Evolutionary conservation across 2,113 vertebrate species (phyloP).

Genomic region (Danionella cerebrum): DNA sequence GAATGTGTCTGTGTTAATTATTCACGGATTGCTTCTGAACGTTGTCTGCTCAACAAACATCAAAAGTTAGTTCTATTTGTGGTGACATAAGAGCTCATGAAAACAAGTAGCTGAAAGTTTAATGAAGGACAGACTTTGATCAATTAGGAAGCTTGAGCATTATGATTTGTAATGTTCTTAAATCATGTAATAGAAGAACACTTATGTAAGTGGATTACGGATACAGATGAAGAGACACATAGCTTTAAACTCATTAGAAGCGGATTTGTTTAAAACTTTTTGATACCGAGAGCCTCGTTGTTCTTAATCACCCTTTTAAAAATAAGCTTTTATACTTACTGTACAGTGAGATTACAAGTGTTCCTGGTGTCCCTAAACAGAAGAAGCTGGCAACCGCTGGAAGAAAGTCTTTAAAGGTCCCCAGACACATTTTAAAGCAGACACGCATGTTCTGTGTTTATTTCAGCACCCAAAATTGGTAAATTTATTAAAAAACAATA

Average conservation of each 20-base stretch:
- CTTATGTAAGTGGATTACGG: slow-evolving; percentile 27
- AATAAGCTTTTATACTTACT: background rate
- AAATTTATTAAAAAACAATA: no score
- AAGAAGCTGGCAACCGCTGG: no score
- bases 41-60: background rate
- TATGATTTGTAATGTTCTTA: slow-evolving; percentile 45
- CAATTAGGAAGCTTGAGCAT: background rate
- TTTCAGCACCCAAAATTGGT: no score
- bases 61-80: background rate
- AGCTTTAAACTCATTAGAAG: slow-evolving; percentile 25
- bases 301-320: background rate
- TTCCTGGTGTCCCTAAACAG: background rate
- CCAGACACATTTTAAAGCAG: no score
- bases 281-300: background rate
- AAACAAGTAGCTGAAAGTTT: no score
- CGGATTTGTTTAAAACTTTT: slow-evolving; percentile 32
- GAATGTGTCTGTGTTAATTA: slow-evolving; percentile 38
- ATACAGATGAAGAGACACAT: background rate
- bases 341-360: background rate
- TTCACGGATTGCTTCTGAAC: background rate
- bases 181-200: slow-evolving; percentile 40
- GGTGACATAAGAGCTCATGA: no score
- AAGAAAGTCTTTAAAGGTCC: no score
- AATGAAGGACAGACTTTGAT: background rate
- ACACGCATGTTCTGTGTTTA: no score